These are phyloP conservation scores for Archocentrus centrarchus DNA, from an alignment of 2,113 vertebrate genomes.

Conservation along the genomic window DNA sequence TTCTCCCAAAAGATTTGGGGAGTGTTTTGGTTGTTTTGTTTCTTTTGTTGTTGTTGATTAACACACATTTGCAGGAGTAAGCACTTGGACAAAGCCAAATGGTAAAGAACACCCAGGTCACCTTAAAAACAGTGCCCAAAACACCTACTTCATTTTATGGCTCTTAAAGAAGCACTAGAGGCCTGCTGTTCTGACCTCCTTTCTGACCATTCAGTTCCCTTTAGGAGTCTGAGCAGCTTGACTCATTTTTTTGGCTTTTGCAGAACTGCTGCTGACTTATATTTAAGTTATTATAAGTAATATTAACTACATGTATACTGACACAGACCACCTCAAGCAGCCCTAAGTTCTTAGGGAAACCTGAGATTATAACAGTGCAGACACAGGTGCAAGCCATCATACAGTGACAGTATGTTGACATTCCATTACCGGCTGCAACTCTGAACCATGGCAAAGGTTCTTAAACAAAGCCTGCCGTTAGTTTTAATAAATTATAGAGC, in stretches of 20 bases:
- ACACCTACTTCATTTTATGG: background rate
- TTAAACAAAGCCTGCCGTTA: background rate
- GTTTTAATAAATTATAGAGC: background rate
- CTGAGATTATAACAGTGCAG: background rate
- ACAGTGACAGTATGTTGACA: background rate
- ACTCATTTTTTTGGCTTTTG: background rate
- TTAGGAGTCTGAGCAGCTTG: background rate
- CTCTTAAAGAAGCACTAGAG: background rate
- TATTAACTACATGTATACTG: background rate
- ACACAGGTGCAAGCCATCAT: constrained; percentile 3
- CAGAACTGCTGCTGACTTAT: background rate
- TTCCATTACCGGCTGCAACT: constrained; percentile 6
- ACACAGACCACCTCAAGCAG: background rate
- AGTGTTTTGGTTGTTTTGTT: background rate
- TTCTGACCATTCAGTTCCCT: background rate
- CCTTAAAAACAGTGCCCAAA: background rate
- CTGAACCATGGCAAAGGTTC: background rate
- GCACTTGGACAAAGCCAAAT: constrained; percentile 4
- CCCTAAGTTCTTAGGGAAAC: background rate
- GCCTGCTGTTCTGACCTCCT: background rate
- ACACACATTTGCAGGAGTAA: constrained; percentile 12
- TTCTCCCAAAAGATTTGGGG: background rate
- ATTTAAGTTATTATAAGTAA: background rate
- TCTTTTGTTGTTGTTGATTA: constrained; percentile 8
- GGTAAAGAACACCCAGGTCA: background rate